Conservation (phyloP, 2,888 invertebrate genomes). For the Drosophila siamana region DNA sequence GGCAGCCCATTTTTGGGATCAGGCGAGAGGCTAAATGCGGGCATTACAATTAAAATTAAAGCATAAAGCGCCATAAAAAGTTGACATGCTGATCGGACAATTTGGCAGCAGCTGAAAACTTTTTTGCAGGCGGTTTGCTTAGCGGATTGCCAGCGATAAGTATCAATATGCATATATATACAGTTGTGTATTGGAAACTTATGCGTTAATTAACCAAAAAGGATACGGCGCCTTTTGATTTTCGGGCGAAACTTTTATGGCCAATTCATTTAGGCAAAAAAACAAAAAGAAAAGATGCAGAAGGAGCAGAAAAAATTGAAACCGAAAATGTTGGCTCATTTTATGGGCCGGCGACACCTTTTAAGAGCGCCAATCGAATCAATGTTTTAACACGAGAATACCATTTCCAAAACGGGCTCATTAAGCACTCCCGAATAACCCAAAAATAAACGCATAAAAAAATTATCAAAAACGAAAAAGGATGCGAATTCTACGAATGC, state of each 20-base stretch:
- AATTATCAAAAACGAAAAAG: slow-evolving; percentile 33
- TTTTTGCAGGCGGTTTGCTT: slow-evolving; percentile 13
- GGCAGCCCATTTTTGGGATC: slow-evolving; percentile 42
- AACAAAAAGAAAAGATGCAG: slow-evolving; percentile 2
- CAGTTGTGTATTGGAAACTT: slow-evolving; percentile 20
- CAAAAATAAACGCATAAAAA: slow-evolving; percentile 31
- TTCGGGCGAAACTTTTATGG: slow-evolving; percentile 70
- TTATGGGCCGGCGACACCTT: slow-evolving; percentile 76
- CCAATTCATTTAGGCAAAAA: slow-evolving; percentile 23
- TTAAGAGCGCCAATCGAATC: slow-evolving; percentile 81
- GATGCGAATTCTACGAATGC: slow-evolving; percentile 72
- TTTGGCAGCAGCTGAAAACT: slow-evolving; percentile 70
- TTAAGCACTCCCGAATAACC: slow-evolving; percentile 68
- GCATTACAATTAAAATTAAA: slow-evolving; percentile 60
- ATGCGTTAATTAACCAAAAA: slow-evolving; percentile 68
- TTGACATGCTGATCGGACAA: slow-evolving; percentile 62
- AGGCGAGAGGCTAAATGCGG: slow-evolving; percentile 52
- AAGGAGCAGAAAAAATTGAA: slow-evolving; percentile 9
- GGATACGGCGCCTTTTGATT: slow-evolving; percentile 75
- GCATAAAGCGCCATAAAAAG: slow-evolving; percentile 52
- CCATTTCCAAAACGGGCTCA: slow-evolving; percentile 78
- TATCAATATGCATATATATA: background rate
- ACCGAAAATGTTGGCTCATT: slow-evolving; percentile 43
- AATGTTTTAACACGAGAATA: slow-evolving; percentile 80
- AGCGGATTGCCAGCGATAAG: slow-evolving; percentile 15